Evolutionary conservation across 1,140 invertebrate genomes (phyloP).

Genomic region (Venturia canescens): DNA sequence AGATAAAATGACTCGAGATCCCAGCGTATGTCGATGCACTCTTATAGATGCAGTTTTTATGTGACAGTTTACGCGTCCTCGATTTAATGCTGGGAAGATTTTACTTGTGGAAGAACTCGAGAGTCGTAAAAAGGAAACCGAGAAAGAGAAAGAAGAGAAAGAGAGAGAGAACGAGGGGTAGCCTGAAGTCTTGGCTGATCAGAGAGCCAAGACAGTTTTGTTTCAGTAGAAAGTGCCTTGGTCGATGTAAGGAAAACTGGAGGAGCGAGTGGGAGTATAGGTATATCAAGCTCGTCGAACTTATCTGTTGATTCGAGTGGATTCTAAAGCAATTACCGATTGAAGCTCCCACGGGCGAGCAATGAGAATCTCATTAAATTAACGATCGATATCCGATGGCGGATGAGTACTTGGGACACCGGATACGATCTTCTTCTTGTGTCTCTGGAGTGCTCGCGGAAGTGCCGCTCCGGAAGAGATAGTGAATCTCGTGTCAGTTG

Average conservation of each 20-base stretch:
- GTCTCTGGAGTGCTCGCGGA: neutral
- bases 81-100: neutral
- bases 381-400: constrained; percentile 43
- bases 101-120: neutral
- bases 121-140: neutral
- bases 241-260: neutral
- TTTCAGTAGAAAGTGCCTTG: neutral
- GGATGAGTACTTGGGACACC: constrained; percentile 14
- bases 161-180: neutral
- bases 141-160: neutral
- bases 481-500: no score
- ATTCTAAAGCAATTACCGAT: constrained; percentile 47
- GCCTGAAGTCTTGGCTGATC: neutral
- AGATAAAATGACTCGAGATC: neutral
- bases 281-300: constrained; percentile 1
- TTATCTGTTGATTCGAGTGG: constrained; percentile 39
- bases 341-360: constrained; percentile 1
- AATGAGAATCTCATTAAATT: constrained; percentile 45
- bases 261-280: neutral
- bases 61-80: neutral
- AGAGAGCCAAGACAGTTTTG: neutral
- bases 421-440: constrained; percentile 43
- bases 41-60: constrained; percentile 12
- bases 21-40: neutral
- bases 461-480: neutral